Conservation (phyloP, 2,797 vertebrate genomes). For the Ibycter americanus region DNA sequence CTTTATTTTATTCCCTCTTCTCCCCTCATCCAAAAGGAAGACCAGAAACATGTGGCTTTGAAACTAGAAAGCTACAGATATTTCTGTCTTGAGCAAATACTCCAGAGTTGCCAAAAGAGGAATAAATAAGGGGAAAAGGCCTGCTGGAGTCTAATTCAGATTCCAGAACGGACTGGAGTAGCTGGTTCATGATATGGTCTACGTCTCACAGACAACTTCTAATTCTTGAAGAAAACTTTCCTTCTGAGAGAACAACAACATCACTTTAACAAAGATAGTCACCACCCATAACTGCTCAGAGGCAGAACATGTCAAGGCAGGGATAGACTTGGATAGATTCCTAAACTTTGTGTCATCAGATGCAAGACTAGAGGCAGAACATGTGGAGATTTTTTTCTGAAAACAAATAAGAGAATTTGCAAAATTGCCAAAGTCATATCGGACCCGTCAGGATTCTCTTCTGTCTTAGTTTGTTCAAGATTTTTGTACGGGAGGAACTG, state of each 20-base stretch:
- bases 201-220: neutral
- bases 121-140: neutral
- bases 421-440: neutral
- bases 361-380: neutral
- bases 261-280: neutral
- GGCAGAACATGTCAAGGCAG: neutral
- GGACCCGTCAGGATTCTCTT: neutral
- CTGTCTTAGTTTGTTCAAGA: neutral
- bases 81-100: neutral
- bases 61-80: neutral
- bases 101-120: neutral
- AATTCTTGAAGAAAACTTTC: neutral
- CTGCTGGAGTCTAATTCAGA: neutral
- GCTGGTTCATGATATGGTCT: neutral
- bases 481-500: neutral
- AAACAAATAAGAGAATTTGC: neutral
- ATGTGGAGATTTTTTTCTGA: neutral
- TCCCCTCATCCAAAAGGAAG: neutral
- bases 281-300: neutral
- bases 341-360: neutral
- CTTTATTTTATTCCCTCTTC: neutral
- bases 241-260: neutral
- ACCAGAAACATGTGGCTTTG: neutral
- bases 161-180: neutral
- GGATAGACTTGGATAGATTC: neutral